Percentiles rank a stretch among this genome's conserved stretches.
Evolutionary conservation across 2,888 invertebrate genomes (phyloP).

Genomic region (Meteorus cinctellus): DNA sequence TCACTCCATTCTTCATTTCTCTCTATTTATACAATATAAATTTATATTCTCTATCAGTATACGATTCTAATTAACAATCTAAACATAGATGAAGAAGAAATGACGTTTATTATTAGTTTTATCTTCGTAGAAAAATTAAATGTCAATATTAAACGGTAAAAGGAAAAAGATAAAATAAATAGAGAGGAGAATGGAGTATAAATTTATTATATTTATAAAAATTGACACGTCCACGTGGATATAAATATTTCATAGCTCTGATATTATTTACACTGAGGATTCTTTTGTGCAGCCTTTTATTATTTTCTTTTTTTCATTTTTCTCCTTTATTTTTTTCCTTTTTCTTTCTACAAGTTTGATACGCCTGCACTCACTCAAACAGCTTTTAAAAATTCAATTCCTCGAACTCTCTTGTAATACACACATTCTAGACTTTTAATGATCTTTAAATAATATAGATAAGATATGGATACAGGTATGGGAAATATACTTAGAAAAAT

Average conservation of each 20-base stretch:
- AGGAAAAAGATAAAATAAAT: neutral
- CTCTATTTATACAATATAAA: neutral
- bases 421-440: slow-evolving; percentile 24
- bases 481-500: neutral
- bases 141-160: neutral
- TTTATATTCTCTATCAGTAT: neutral
- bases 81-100: slow-evolving; percentile 1
- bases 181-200: neutral
- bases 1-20: neutral
- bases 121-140: neutral
- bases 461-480: slow-evolving; percentile 15
- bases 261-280: slow-evolving; percentile 10
- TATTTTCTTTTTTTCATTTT: neutral
- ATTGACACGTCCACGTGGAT: too few relatives aligned
- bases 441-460: slow-evolving; percentile 31
- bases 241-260: neutral
- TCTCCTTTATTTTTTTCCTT: neutral
- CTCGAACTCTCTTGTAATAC: slow-evolving; percentile 14
- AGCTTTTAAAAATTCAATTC: slow-evolving; percentile 14
- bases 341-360: neutral
- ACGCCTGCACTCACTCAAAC: neutral
- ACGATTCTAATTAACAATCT: neutral
- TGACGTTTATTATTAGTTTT: neutral
- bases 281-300: neutral
- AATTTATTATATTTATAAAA: neutral